Evolutionary conservation across 2,797 vertebrate genomes (phyloP).

Genomic region (Ciconia nigra): DNA sequence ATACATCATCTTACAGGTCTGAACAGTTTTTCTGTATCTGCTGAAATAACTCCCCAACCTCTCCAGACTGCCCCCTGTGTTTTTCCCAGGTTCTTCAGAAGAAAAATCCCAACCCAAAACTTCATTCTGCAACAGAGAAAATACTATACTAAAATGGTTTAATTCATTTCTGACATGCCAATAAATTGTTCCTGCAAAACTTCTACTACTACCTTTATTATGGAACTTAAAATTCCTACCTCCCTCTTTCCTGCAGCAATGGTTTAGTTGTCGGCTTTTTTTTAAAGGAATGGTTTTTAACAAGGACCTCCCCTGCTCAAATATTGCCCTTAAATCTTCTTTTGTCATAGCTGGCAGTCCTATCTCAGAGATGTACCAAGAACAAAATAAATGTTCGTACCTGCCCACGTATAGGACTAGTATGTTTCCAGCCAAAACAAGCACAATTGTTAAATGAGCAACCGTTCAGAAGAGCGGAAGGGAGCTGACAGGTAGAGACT

Average conservation of each 20-base stretch:
- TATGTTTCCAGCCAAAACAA: not conserved
- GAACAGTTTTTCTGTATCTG: not conserved
- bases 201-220: not conserved
- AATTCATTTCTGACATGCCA: not conserved
- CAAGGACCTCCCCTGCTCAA: not conserved
- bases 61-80: not conserved
- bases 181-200: not conserved
- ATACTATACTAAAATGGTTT: not conserved
- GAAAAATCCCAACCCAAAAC: not conserved
- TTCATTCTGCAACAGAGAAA: not conserved
- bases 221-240: not conserved
- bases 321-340: not conserved
- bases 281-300: not conserved
- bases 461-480: not conserved
- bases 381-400: not conserved
- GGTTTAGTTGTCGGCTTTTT: not conserved
- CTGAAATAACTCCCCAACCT: not conserved
- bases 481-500: not conserved
- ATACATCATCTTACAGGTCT: conserved; percentile 34
- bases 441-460: not conserved
- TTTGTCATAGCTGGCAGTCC: not conserved
- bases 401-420: not conserved
- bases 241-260: not conserved
- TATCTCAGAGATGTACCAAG: not conserved
- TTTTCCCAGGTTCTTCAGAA: conserved; percentile 4